Percentiles rank a stretch among this genome's conserved stretches.
These are phyloP conservation scores for Nicator chloris DNA, from an alignment of 2,113 vertebrate genomes.

Conservation along the genomic window DNA sequence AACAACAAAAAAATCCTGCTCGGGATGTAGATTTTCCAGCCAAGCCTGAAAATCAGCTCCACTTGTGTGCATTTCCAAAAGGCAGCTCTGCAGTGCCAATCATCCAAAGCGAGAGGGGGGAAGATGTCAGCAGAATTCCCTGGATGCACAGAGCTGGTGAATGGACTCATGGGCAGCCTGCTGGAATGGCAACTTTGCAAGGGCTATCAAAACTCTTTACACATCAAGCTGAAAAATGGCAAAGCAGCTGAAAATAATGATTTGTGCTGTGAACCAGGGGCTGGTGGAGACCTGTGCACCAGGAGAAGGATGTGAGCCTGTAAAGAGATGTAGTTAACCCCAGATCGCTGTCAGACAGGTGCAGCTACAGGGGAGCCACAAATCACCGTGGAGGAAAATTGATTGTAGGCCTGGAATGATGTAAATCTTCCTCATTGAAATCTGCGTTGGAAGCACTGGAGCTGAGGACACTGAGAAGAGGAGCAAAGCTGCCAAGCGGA, in stretches of 20 bases:
- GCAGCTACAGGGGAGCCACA: background rate
- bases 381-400: background rate
- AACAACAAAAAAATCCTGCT: too few relatives aligned
- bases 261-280: slow-evolving; percentile 13
- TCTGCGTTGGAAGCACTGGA: background rate
- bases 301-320: background rate
- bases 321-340: slow-evolving; percentile 15
- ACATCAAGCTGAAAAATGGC: background rate
- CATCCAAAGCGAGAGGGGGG: background rate
- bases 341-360: background rate
- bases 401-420: background rate
- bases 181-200: background rate
- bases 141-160: background rate
- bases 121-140: slow-evolving; percentile 6
- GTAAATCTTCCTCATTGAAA: background rate
- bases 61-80: background rate
- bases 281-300: background rate
- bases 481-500: background rate
- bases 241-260: slow-evolving; percentile 18
- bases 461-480: background rate
- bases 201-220: background rate
- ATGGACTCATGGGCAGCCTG: slow-evolving; percentile 17
- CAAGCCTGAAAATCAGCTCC: background rate
- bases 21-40: background rate
- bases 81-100: background rate